phyloP scores from a whole-genome alignment of 2,797 vertebrate genomes.

The Remorina albescens region DNA sequence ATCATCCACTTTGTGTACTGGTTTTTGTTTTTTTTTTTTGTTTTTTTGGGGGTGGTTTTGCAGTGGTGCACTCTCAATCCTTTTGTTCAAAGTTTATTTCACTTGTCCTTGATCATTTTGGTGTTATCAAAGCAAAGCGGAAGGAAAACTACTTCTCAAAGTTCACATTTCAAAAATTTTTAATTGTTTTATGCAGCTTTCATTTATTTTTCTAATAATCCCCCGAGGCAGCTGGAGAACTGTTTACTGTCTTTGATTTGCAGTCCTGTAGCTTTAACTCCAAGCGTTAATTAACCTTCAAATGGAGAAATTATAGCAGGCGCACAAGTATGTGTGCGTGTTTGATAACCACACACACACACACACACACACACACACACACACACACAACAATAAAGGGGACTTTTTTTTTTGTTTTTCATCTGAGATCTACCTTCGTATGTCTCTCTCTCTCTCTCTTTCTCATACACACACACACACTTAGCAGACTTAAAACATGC shows the following conservation, averaged over 20 bases:
- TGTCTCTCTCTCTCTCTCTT: constrained; percentile 33
- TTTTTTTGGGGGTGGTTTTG: background rate
- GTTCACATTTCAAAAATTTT: constrained; percentile 82
- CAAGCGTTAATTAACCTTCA: constrained; percentile 86
- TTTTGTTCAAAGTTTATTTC: constrained; percentile 59
- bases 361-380: constrained; percentile 31
- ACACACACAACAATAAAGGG: constrained; percentile 60
- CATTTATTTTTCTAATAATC: constrained; percentile 82
- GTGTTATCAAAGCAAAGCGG: constrained; percentile 58
- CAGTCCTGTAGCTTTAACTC: constrained; percentile 79
- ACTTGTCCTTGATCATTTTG: constrained; percentile 68
- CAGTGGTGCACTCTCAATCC: constrained; percentile 4
- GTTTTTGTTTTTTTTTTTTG: too few relatives aligned
- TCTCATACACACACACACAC: constrained; percentile 36
- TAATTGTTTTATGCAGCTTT: constrained; percentile 79
- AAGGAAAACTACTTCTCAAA: constrained; percentile 58
- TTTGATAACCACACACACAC: constrained; percentile 22
- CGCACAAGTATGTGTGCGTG: constrained; percentile 48
- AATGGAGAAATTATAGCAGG: constrained; percentile 77
- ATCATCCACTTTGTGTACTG: background rate
- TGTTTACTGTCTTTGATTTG: constrained; percentile 84
- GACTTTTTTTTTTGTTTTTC: constrained; percentile 57
- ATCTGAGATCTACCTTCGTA: constrained; percentile 73
- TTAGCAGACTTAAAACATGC: constrained; percentile 55
- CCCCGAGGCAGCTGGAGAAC: constrained; percentile 69